Conservation (phyloP, 2,888 invertebrate species). For the Empis stercorea region DNA sequence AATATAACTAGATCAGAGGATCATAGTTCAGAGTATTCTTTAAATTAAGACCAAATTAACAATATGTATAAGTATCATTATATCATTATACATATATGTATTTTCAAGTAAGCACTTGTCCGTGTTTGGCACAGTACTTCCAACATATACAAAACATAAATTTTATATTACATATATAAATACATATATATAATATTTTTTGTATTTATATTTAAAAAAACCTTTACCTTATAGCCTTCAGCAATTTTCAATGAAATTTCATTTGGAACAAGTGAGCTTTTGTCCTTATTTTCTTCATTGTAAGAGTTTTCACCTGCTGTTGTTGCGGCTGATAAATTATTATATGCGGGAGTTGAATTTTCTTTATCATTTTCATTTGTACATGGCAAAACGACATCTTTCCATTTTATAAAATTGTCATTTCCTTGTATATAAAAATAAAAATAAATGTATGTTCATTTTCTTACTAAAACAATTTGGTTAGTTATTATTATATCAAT, state of each 20-base stretch:
- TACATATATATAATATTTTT: no score
- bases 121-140: no score
- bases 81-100: no score
- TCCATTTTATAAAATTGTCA: slow-evolving; percentile 46
- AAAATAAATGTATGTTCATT: no score
- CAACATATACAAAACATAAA: no score
- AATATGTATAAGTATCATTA: no score
- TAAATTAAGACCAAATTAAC: no score
- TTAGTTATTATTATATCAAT: not conserved
- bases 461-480: not conserved
- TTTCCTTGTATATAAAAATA: slow-evolving; percentile 8
- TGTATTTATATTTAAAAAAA: not conserved
- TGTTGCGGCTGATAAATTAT: not conserved
- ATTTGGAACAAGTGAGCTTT: not conserved
- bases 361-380: not conserved
- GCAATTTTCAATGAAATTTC: slow-evolving; percentile 8
- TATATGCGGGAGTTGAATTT: not conserved
- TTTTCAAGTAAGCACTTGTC: no score
- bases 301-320: not conserved
- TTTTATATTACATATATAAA: no score
- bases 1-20: no score
- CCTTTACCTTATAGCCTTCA: slow-evolving; percentile 18
- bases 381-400: slow-evolving; percentile 48
- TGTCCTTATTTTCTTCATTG: not conserved
- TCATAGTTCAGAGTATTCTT: no score